Base-by-base conservation (phyloP, 2,888 invertebrate species). In the Quadroppia sp. region DNA sequence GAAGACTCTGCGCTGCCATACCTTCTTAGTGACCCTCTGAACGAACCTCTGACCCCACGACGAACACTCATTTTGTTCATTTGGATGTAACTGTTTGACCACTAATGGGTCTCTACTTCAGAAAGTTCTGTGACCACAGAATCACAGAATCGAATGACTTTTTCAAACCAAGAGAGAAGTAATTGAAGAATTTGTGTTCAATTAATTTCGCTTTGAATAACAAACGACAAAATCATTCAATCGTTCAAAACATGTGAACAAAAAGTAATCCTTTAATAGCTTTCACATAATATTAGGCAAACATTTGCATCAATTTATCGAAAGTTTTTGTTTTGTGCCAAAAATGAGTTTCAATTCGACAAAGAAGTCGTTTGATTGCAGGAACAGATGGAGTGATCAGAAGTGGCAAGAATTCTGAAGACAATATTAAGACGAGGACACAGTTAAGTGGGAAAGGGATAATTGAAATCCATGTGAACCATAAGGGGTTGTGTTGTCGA, bases 1-100 rank as follows among this genome's bases (percentile, higher is more conserved):
- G 76, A 78, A 69, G 79, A 77, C 76, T 80, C 80, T 50, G 78
- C 79, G 71, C 78, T 77, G 69, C 79, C 78, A 75, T 79, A 79
- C 50, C 78, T 78, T 67, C 79, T 77, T 23, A 79, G 76, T 73
- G 79, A 79, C 70, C 79, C 79, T 75, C 77, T 75, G 77, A 79
- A 79, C 71, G 79, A 79, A 42, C 79, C 79, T 75, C 79, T 78
- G 71, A 79, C 79, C 69, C 79, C 76, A 73, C 79, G 77, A 45
- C 73, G 73, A 23, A 59, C 64, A 76, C 79, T 79, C 79, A 79
- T 79, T 42, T 69, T 71, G 59, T 48, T 71, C 71, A 71, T 71
- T 64, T 64, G 64, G 36, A 36, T 36, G 6, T 9, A 36, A 36
- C 9, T 36, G 36, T 36, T 9, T 36, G 36, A 40, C 64, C 64